Evolutionary conservation across 2,888 invertebrate genomes (phyloP), one percentile per base, ranked within the genome.

Genomic region (Cantharis rustica): DNA sequence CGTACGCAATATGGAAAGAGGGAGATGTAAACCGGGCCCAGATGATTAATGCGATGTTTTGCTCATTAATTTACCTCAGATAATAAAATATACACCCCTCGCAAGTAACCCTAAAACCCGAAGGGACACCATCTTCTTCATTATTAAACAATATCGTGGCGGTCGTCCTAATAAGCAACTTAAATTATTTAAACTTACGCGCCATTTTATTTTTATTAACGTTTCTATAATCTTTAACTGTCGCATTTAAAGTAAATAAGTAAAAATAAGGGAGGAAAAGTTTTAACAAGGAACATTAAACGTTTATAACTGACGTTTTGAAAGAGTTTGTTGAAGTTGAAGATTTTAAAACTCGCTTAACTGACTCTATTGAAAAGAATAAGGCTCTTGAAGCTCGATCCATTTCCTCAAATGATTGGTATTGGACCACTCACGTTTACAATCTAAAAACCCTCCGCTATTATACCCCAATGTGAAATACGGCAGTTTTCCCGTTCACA

Each of bases 401-500:
- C 77, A 77, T 77, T 77, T 77, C 74, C 77, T 70, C 75, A 70
- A 69, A 79, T 81, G 80, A 81, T 81, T 80, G 80, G 72, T 77
- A 75, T 77, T 77, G 79, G 77, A 76, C 77, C 80, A 80, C 80
- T 81, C 79, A 77, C 79, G 76, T 79, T 73, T 78, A 76, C 76
- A 72, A 75, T 75, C 77, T 76, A 80, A 66, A 66, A 80, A 80
- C 77, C 79, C 73, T 79, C 76, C 74, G 75, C 82, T 79, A 82
- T 81, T 81, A 80, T 78, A 73, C 79, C 75, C 47, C 76, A 79
- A 78, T 73, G 80, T 82, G 79, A 80, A 81, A 81, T 81, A 82
- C 80, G 81, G 77, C 81, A 81, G 82, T 82, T 82, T 81, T 77
- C 82, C 79, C 81, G 82, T 80, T 81, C 80, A 79, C 81, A 79